phyloP scores from a whole-genome alignment of 2,113 vertebrate genomes.

The Anthoscopus minutus region DNA sequence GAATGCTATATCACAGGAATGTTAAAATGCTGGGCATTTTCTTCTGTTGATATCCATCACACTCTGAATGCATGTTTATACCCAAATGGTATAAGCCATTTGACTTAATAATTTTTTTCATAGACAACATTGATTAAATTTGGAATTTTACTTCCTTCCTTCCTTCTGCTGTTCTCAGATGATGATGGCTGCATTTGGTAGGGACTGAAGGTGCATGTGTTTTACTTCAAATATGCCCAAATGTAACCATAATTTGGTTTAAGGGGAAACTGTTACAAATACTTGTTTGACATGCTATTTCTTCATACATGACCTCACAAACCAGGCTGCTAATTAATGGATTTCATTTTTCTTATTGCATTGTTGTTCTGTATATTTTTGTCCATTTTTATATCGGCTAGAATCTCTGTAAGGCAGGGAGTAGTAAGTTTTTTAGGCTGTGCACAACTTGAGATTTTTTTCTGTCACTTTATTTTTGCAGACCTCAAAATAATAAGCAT shows the following conservation, averaged over 20 bases:
- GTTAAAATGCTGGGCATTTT: background rate
- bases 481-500: background rate
- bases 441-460: background rate
- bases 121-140: background rate
- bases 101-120: background rate
- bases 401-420: background rate
- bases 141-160: background rate
- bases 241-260: background rate
- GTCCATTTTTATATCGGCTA: background rate
- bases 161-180: background rate
- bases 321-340: background rate
- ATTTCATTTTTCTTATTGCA: background rate
- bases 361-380: background rate
- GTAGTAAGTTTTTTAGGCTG: background rate
- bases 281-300: background rate
- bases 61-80: background rate
- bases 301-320: background rate
- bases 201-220: fast-evolving
- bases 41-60: background rate
- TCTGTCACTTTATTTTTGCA: background rate
- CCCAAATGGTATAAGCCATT: background rate
- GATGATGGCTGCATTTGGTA: background rate
- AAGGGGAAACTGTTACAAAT: background rate
- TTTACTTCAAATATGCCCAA: background rate
- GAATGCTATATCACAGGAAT: background rate